phyloP scores from a whole-genome alignment of 2,113 vertebrate species.

The Ifrita kowaldi region DNA sequence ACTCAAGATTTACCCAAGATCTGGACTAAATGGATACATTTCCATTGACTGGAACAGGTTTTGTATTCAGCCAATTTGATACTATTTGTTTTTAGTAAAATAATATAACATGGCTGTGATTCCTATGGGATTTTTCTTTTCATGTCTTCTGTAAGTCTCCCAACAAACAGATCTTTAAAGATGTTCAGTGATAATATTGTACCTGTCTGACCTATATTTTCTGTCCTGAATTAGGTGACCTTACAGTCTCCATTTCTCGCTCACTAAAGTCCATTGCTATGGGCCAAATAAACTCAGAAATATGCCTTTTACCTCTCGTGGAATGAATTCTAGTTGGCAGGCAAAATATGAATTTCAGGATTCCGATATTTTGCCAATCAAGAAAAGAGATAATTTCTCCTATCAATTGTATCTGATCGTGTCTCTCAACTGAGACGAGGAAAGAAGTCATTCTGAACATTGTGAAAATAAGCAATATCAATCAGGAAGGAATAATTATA shows the following conservation, averaged over 20 bases:
- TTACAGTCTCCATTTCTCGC: neutral
- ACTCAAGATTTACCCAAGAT: neutral
- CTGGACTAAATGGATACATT: neutral
- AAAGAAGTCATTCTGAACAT: constrained; percentile 43
- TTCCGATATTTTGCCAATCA: constrained; percentile 38
- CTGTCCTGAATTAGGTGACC: neutral
- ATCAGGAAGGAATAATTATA: constrained; percentile 63
- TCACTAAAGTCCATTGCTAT: neutral
- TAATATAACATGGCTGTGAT: neutral
- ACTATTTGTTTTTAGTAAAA: neutral
- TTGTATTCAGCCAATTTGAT: neutral
- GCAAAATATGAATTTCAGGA: constrained; percentile 20
- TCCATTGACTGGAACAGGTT: neutral
- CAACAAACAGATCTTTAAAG: neutral
- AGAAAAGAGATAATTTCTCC: constrained; percentile 44
- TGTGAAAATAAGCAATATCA: constrained; percentile 60
- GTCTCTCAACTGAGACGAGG: constrained; percentile 47
- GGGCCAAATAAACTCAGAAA: neutral
- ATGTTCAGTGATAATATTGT: neutral
- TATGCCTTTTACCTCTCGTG: neutral
- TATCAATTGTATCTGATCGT: constrained; percentile 40
- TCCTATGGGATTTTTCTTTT: neutral
- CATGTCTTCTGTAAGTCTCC: neutral
- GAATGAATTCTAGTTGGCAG: neutral
- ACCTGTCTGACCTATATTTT: neutral